A percentile compares a stretch with the other conserved stretches of the same genome.
Evolutionary conservation across 30 jellyfish, hydroid and myxozoan genomes (phyloP).

Genomic region (Aurelia aurita complex sp. Pacific): DNA sequence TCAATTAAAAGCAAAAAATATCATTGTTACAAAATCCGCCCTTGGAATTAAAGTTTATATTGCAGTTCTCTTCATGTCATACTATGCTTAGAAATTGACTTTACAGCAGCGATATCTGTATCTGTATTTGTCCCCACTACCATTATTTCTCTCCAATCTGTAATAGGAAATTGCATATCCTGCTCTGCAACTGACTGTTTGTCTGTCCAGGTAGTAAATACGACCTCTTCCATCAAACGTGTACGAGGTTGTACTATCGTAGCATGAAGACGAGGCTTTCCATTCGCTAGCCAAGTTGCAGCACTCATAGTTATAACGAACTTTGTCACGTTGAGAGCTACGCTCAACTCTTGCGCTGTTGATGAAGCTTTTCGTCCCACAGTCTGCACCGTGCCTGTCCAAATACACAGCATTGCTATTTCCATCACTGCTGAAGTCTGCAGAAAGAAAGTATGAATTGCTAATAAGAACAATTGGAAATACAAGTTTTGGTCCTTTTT

Average conservation of each 20-base stretch:
- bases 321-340: background rate
- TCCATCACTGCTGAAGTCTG: conserved; percentile 33
- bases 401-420: conserved; percentile 19
- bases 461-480: too few relatives aligned
- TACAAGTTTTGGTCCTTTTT: too few relatives aligned
- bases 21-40: too few relatives aligned
- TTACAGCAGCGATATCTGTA: conserved; percentile 40
- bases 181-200: conserved; percentile 22
- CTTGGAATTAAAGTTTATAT: too few relatives aligned
- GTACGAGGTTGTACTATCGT: conserved; percentile 14
- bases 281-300: conserved; percentile 12
- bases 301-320: conserved; percentile 41
- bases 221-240: conserved; percentile 45
- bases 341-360: conserved; percentile 24
- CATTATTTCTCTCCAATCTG: conserved; percentile 12
- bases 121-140: conserved; percentile 12
- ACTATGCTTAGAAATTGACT: background rate
- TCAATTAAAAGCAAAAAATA: too few relatives aligned
- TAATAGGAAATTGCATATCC: conserved; percentile 38
- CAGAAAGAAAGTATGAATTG: too few relatives aligned
- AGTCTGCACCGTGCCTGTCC: conserved; percentile 33
- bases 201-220: conserved; percentile 44
- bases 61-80: too few relatives aligned
- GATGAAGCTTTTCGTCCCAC: conserved; percentile 27
- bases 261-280: conserved; percentile 10